A percentile compares a stretch with the other conserved stretches of the same genome.
Conservation (phyloP, 1,140 invertebrate species). For the Meloidogyne floridensis region DNA sequence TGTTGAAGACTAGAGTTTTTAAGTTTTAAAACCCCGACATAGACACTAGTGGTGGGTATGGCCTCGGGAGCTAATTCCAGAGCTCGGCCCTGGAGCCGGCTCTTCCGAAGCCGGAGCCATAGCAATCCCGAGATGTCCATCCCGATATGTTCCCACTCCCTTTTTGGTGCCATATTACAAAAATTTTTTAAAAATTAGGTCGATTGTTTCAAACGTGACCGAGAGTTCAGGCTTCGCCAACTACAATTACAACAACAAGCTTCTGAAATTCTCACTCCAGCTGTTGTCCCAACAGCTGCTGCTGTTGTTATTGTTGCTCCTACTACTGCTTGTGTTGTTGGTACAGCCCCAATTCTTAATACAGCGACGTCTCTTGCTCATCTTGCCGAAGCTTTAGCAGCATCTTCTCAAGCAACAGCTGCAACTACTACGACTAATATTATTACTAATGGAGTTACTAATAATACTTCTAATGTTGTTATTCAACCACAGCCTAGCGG, state of each 20-base stretch:
- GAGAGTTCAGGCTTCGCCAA: slow-evolving; percentile 56
- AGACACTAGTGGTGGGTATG: no score
- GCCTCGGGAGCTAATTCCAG: no score
- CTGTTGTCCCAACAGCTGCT: not conserved
- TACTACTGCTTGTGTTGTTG: not conserved
- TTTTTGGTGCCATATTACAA: no score
- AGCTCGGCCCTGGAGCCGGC: no score
- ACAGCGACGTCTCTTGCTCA: not conserved
- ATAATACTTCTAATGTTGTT: no score
- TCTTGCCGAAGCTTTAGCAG: not conserved
- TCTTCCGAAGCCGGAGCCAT: no score
- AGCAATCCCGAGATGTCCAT: no score
- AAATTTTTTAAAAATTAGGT: slow-evolving; percentile 33
- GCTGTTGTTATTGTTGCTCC: not conserved
- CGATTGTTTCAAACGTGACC: slow-evolving; percentile 62
- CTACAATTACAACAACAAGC: slow-evolving; percentile 3
- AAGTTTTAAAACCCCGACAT: no score
- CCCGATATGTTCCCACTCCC: no score
- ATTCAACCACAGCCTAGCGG: no score
- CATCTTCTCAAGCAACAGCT: not conserved
- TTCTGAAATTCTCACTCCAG: not conserved
- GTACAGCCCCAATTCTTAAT: not conserved
- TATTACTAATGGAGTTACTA: not conserved
- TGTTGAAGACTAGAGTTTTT: no score
- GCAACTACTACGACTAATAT: not conserved